A percentile compares a stretch with the other conserved stretches of the same genome.
Conservation (phyloP, 2,797 vertebrate genomes). For the Spatula versicolor region DNA sequence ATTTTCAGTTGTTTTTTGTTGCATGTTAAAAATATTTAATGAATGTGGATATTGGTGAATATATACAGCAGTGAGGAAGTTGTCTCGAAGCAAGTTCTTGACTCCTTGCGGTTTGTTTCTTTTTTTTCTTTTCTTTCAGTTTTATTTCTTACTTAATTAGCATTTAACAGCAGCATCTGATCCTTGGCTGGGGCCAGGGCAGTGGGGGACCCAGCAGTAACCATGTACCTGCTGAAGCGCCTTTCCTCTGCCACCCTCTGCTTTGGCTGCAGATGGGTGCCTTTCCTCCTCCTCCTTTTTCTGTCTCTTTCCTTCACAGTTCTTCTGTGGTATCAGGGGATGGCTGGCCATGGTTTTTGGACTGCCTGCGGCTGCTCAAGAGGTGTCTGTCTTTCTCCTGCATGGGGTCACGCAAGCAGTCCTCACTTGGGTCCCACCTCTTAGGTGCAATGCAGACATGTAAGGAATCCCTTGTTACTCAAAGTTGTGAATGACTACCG, state of each 20-base stretch:
- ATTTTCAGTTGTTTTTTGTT: not conserved
- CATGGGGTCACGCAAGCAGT: not conserved
- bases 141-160: not conserved
- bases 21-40: not conserved
- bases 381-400: not conserved
- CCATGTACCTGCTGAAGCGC: rapidly evolving
- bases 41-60: not conserved
- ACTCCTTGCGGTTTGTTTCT: not conserved
- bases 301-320: not conserved
- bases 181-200: too few relatives aligned
- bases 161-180: not conserved
- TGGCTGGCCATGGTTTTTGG: too few relatives aligned
- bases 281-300: not conserved
- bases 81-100: not conserved
- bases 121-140: not conserved
- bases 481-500: not conserved
- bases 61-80: not conserved
- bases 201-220: not conserved
- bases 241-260: not conserved
- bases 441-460: not conserved
- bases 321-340: not conserved
- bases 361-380: not conserved
- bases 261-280: not conserved
- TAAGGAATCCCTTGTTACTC: not conserved
- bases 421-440: too few relatives aligned